Base-by-base conservation (phyloP, 1,140 invertebrate species). In the Drosophila dunni region DNA sequence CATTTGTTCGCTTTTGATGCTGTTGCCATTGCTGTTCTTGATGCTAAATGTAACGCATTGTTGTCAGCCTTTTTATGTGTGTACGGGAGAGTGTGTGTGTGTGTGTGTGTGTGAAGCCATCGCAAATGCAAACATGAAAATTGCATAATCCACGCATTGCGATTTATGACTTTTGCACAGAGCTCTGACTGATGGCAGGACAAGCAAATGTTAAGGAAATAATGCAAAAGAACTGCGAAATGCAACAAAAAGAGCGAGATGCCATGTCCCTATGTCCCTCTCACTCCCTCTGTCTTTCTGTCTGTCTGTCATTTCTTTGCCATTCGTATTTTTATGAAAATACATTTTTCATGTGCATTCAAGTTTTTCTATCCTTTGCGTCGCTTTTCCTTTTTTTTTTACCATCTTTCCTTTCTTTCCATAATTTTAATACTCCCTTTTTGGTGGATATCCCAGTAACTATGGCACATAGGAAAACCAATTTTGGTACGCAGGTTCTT, bases 91-190 rank as follows among this genome's bases (percentile, higher is more conserved):
- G 76, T 68, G 46, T 38, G 17, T 42, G 5, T 58, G 9, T 44
- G 38, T 58, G 38, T 56, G 20, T 58, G 38, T 58, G 17, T 57
- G 13, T 57, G 54, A 34, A 66, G 68, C 46, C 42, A 54, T 42
- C 51, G 78, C 69, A 73, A 88, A 89, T 78, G 85, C 78, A 78
- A 89, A 89, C 85, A 89, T 89, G 84, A 89, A 89, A 89, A 89
- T 89, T 89, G 77, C 84, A 89, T 89, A 89, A 89, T 89, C 84
- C 84, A 89, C 85, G 84, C 84, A 90, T 89, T 88, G 85, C 84
- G 84, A 89, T 89, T 89, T 89, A 89, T 89, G 84, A 89, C 84
- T 89, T 89, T 81, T 81, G 78, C 82, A 67, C 45, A 65, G 75
- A 70, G 54, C 53, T 29, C 24, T 89, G 84, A 89, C 63, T 89